phyloP scores from a whole-genome alignment of 2,113 vertebrate species.

The Microcebus lehilahytsara region DNA sequence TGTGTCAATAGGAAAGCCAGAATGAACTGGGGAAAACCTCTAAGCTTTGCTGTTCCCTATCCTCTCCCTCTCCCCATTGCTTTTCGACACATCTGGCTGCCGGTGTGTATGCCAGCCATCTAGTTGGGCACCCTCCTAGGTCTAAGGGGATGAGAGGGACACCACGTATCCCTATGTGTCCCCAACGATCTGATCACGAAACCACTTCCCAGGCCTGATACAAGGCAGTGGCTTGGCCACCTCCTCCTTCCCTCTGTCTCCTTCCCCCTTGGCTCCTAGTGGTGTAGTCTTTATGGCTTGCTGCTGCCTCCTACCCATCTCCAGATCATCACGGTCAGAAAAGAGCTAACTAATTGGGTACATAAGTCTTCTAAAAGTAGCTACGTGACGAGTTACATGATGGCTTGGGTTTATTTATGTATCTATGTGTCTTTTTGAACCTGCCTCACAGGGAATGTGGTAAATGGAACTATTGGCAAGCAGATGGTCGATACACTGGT shows the following conservation, averaged over 20 bases:
- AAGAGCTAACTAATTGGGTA: slow-evolving; percentile 26
- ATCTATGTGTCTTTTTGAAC: slow-evolving; percentile 70
- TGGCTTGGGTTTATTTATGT: slow-evolving; percentile 61
- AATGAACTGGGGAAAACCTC: slow-evolving; percentile 80
- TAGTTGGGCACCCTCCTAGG: slow-evolving; percentile 59
- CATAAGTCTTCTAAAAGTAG: slow-evolving; percentile 37
- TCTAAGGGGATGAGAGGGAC: slow-evolving; percentile 53
- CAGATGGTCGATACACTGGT: slow-evolving; percentile 99
- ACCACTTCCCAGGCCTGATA: neutral
- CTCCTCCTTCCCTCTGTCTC: neutral
- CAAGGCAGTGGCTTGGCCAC: neutral
- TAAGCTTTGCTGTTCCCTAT: slow-evolving; percentile 72
- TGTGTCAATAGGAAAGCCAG: slow-evolving; percentile 74
- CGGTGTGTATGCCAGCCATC: slow-evolving; percentile 75
- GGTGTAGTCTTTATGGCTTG: slow-evolving; percentile 67
- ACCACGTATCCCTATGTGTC: slow-evolving; percentile 30
- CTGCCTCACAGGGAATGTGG: slow-evolving; percentile 92
- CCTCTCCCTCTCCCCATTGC: slow-evolving; percentile 72
- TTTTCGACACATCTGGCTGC: slow-evolving; percentile 75
- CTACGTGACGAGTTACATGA: neutral
- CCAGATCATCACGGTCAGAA: slow-evolving; percentile 32
- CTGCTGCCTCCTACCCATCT: slow-evolving; percentile 46
- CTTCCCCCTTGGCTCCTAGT: slow-evolving; percentile 44
- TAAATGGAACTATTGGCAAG: slow-evolving; percentile 98
- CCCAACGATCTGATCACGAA: neutral